Conservation (phyloP, 2,797 vertebrate species). For the Graptemys geographica region DNA sequence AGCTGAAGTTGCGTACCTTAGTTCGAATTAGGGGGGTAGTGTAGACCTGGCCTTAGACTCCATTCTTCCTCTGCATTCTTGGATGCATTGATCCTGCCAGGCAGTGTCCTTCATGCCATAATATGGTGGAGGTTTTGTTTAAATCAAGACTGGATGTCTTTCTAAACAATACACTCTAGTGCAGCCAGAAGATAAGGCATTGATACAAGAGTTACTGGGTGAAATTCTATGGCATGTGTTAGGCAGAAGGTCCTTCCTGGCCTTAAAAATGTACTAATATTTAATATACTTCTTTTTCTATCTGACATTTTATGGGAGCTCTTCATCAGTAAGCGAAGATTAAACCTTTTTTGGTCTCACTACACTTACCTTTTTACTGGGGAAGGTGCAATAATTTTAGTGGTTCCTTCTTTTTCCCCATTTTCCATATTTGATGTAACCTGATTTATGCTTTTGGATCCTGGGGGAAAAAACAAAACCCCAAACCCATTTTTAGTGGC, state of each 20-base stretch:
- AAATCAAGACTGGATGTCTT: not conserved
- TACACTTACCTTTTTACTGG: conserved; percentile 86
- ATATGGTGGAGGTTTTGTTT: fast-evolving
- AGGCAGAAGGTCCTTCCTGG: not conserved
- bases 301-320: not conserved
- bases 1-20: too few relatives aligned
- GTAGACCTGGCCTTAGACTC: too few relatives aligned
- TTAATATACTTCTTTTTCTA: not conserved
- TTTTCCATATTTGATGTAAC: conserved; percentile 75
- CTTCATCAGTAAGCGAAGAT: not conserved
- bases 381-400: conserved; percentile 84
- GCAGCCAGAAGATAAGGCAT: not conserved
- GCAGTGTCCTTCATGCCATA: not conserved
- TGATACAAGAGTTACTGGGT: not conserved
- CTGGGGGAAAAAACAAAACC: conserved; percentile 47
- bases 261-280: not conserved
- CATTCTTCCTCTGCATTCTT: not conserved
- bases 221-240: not conserved
- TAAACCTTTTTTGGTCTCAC: not conserved
- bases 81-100: too few relatives aligned
- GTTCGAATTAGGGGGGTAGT: too few relatives aligned
- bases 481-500: not conserved
- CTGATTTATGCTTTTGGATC: conserved; percentile 78
- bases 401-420: conserved; percentile 82
- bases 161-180: not conserved